Conservation (phyloP, 1,140 invertebrate species). For the Drosophila obscura region DNA sequence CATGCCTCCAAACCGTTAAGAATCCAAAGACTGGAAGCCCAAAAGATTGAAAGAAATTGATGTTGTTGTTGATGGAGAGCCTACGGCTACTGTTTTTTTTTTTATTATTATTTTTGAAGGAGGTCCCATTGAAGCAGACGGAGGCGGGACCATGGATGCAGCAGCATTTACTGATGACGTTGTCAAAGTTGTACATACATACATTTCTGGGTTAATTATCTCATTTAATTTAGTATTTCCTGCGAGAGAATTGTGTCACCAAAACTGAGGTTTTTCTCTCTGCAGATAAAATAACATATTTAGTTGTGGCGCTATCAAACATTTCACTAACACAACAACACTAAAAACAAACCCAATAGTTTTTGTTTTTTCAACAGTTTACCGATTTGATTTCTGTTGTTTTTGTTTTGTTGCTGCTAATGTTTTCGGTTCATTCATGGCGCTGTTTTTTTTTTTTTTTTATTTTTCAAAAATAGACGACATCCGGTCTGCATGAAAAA, state of each 20-base stretch:
- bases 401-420: slow-evolving; percentile 17
- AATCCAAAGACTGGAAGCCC: slow-evolving; percentile 52
- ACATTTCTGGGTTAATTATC: slow-evolving; percentile 62
- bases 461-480: slow-evolving; percentile 80
- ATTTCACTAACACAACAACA: slow-evolving; percentile 43
- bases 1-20: slow-evolving; percentile 51
- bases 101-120: slow-evolving; percentile 20
- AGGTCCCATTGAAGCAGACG: neutral
- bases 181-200: slow-evolving; percentile 21
- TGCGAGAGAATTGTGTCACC: slow-evolving; percentile 68
- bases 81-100: slow-evolving; percentile 44
- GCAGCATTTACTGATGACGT: too few relatives aligned
- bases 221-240: slow-evolving; percentile 80
- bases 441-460: slow-evolving; percentile 31
- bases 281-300: slow-evolving; percentile 33
- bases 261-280: slow-evolving; percentile 40
- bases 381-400: slow-evolving; percentile 34
- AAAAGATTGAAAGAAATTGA: slow-evolving; percentile 38
- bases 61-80: slow-evolving; percentile 22
- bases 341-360: slow-evolving; percentile 29
- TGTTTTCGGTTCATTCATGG: slow-evolving; percentile 52
- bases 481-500: slow-evolving; percentile 79
- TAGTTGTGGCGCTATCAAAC: slow-evolving; percentile 47
- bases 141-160: too few relatives aligned
- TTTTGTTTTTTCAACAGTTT: slow-evolving; percentile 52